Evolutionary conservation across 2,888 invertebrate species (phyloP).

Genomic region (Andrena bucephala): DNA sequence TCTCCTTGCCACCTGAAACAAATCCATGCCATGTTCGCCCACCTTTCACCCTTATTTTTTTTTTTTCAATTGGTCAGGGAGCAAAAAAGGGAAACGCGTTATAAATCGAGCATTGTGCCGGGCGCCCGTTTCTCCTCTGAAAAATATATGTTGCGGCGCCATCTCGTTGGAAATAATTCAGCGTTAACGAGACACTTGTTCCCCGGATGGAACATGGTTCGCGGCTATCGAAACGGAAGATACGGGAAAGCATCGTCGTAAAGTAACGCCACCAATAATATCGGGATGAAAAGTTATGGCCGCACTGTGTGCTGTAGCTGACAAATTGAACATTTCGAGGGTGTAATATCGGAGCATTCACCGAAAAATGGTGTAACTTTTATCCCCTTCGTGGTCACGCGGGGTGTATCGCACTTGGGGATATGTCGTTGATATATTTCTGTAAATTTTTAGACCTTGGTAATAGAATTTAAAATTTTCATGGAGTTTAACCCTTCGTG

Average conservation of each 20-base stretch:
- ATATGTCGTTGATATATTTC: too few species aligned
- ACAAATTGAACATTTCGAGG: too few species aligned
- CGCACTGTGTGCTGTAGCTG: too few species aligned
- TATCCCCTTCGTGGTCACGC: too few species aligned
- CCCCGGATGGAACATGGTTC: neutral
- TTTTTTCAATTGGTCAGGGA: neutral
- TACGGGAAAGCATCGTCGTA: neutral
- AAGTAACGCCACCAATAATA: neutral
- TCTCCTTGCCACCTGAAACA: constrained; percentile 73
- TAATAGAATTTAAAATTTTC: too few species aligned
- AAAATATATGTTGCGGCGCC: neutral
- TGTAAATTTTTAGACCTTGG: too few species aligned
- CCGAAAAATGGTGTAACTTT: too few species aligned
- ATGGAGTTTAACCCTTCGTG: too few species aligned
- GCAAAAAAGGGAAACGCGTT: neutral
- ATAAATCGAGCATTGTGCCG: neutral
- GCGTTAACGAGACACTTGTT: constrained; percentile 15
- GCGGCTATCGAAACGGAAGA: neutral
- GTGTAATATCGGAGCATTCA: too few species aligned
- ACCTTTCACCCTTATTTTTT: neutral
- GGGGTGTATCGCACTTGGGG: too few species aligned
- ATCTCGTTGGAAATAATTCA: neutral
- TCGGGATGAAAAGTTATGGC: too few species aligned
- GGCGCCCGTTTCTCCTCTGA: neutral
- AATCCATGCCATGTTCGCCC: neutral